These are phyloP conservation scores for Scaptodrosophila latifasciaeformis DNA, from an alignment of 2,888 invertebrate genomes.

Conservation along the genomic window DNA sequence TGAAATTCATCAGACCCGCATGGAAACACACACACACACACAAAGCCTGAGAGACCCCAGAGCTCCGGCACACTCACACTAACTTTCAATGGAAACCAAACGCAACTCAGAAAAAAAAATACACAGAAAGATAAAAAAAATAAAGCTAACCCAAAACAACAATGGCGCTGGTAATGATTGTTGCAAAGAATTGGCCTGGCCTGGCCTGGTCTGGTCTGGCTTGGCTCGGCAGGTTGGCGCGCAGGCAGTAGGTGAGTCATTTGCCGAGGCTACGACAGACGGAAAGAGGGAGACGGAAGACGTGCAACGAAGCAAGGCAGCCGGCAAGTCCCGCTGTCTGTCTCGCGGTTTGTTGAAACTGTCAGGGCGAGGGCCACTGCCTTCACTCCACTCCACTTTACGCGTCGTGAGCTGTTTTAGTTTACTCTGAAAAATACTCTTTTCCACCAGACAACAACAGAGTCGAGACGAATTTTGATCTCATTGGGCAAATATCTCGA, in stretches of 20 bases:
- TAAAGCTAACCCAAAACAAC: neutral
- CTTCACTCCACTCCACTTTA: too few relatives aligned
- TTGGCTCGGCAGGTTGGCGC: too few relatives aligned
- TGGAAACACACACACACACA: conserved; percentile 3
- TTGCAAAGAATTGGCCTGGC: too few relatives aligned
- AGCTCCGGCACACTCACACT: conserved; percentile 16
- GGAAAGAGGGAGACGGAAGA: too few relatives aligned
- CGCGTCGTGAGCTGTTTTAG: too few relatives aligned
- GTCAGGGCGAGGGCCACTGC: too few relatives aligned
- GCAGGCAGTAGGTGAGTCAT: neutral
- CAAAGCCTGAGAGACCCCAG: too few relatives aligned
- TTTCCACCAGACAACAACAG: too few relatives aligned
- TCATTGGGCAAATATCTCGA: too few relatives aligned
- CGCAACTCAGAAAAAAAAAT: conserved; percentile 12
- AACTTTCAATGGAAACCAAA: conserved; percentile 52
- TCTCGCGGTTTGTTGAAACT: conserved; percentile 24
- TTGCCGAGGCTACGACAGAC: neutral
- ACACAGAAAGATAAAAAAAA: conserved; percentile 27
- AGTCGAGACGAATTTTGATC: too few relatives aligned
- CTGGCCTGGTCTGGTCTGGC: too few relatives aligned
- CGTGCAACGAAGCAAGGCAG: conserved; percentile 9
- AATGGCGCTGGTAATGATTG: conserved; percentile 6
- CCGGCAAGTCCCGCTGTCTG: conserved; percentile 28
- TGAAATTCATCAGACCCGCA: conserved; percentile 48
- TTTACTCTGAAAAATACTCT: too few relatives aligned